A percentile compares a stretch with the other conserved stretches of the same genome.
phyloP scores from a whole-genome alignment of 1,140 invertebrate species.

The Drosophila lacteicornis region DNA sequence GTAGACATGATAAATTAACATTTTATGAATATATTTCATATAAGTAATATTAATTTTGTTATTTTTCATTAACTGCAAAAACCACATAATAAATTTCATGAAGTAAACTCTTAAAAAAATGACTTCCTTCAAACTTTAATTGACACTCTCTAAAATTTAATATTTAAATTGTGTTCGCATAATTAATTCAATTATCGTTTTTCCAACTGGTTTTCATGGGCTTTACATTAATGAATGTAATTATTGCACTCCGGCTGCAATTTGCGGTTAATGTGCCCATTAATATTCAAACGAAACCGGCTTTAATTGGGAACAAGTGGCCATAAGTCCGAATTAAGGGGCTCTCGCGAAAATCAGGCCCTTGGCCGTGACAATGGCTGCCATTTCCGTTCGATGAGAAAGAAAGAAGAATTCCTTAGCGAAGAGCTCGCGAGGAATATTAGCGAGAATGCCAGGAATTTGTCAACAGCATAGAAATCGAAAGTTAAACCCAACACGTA shows the following conservation, averaged over 20 bases:
- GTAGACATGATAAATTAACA: too few relatives aligned
- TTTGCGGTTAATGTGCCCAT: slow-evolving; percentile 41
- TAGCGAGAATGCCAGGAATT: slow-evolving; percentile 69
- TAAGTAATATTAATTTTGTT: too few relatives aligned
- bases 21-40: too few relatives aligned
- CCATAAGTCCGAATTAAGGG: slow-evolving; percentile 32
- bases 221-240: slow-evolving; percentile 28
- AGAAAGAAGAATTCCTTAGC: slow-evolving; percentile 22
- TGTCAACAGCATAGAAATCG: slow-evolving; percentile 67
- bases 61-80: background rate
- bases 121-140: background rate
- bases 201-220: background rate
- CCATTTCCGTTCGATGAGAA: slow-evolving; percentile 26
- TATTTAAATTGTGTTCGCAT: background rate
- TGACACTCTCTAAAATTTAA: background rate
- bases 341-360: slow-evolving; percentile 1
- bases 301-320: slow-evolving; percentile 29
- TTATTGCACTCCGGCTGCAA: slow-evolving; percentile 34
- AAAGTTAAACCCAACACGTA: slow-evolving; percentile 52
- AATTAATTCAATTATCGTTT: slow-evolving; percentile 17
- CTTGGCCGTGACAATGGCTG: slow-evolving; percentile 37
- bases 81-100: background rate
- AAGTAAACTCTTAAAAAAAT: too few relatives aligned
- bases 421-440: slow-evolving; percentile 46
- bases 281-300: slow-evolving; percentile 41